Evolutionary conservation across 2,888 invertebrate genomes (phyloP).

Genomic region (Oscheius sp.): DNA sequence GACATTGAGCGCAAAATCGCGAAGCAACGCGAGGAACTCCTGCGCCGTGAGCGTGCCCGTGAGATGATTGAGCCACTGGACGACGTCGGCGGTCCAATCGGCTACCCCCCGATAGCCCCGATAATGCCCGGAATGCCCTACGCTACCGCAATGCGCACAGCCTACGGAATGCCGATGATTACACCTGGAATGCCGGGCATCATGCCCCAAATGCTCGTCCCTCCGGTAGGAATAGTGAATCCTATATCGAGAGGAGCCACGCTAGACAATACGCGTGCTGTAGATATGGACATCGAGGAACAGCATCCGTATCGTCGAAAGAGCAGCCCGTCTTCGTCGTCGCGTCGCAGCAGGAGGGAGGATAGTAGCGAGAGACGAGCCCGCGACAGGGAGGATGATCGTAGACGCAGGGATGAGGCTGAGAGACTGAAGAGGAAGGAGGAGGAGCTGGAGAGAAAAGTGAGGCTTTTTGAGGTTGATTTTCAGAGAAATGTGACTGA

Average conservation of each 20-base stretch:
- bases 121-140: neutral
- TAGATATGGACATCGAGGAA: conserved; percentile 28
- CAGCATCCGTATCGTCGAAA: conserved; percentile 13
- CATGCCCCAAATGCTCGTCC: neutral
- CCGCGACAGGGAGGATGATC: conserved; percentile 1
- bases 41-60: conserved; percentile 16
- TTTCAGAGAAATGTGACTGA: no score
- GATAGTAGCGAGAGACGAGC: neutral
- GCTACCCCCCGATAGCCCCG: neutral
- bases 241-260: neutral
- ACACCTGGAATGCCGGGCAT: neutral
- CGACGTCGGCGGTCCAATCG: neutral
- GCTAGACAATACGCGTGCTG: neutral
- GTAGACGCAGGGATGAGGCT: conserved; percentile 11
- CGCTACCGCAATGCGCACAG: neutral
- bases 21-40: conserved; percentile 20
- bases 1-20: conserved; percentile 35
- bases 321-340: no score
- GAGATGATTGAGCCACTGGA: conserved; percentile 33
- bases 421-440: conserved; percentile 23
- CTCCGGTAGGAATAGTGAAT: conserved; percentile 12
- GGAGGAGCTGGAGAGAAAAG: conserved; percentile 27
- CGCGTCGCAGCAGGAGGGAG: neutral
- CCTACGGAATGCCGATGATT: neutral
- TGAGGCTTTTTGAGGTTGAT: neutral